Conservation (phyloP, 2,888 invertebrate genomes). For the Sussaba pulchella region DNA sequence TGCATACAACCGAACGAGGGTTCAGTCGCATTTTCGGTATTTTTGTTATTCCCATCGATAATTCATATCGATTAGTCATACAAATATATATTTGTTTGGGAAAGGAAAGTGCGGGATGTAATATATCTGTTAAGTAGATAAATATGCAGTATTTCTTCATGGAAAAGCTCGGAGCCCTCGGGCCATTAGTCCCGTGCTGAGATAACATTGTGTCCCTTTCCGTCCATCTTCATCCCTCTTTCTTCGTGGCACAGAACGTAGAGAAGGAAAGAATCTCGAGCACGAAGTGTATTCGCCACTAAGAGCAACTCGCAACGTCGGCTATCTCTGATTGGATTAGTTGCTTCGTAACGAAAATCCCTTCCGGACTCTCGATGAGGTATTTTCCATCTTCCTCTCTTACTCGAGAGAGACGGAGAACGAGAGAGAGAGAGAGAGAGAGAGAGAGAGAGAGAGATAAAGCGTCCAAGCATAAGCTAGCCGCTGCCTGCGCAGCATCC, state of each 20-base stretch:
- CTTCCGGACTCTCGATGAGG: slow-evolving; percentile 32
- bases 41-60: not conserved
- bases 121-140: not conserved
- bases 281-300: slow-evolving; percentile 13
- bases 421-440: too few species aligned
- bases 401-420: not conserved
- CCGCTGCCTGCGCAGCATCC: not conserved
- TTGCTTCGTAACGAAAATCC: slow-evolving; percentile 52
- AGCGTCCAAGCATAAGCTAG: not conserved
- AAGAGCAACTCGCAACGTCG: slow-evolving; percentile 44
- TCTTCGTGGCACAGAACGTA: not conserved
- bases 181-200: not conserved
- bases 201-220: not conserved
- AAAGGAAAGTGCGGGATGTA: not conserved
- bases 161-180: slow-evolving; percentile 1
- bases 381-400: not conserved
- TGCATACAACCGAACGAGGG: not conserved
- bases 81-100: not conserved
- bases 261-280: not conserved
- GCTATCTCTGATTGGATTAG: slow-evolving; percentile 52
- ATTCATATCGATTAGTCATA: not conserved
- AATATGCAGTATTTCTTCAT: not conserved
- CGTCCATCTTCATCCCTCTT: not conserved
- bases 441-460: too few species aligned
- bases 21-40: not conserved